Evolutionary conservation across 2,888 invertebrate genomes (phyloP), one percentile per base, ranked within the genome.

Genomic region (Autographa pulchrina): DNA sequence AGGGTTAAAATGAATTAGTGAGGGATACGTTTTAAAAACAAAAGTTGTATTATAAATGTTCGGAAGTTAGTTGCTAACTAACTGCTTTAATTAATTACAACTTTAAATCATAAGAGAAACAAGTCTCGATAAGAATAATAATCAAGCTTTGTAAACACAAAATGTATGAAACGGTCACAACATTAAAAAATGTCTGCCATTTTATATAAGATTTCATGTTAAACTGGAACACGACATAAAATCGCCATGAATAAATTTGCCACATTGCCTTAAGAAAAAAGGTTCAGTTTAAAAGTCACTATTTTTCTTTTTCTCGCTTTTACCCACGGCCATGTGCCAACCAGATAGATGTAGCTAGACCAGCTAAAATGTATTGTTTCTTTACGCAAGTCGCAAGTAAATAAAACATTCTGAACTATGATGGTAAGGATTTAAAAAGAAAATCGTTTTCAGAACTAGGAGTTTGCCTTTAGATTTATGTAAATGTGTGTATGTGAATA

Each of bases 241-340:
- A 80, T 83, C 76, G 73, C 82, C 80, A 86, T 89, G 87, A 90
- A 89, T 90, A 90, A 88, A 89, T 90, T 88, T 87, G 68, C 32
- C 20, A 65, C 35, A 69, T 68, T 63, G 63, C 56, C 64, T 48
- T 62, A 78, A 81, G 56, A 72, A 73, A 77, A 65, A 67, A 62
- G 41, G 65, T 69, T 76, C 62, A 69, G 70, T 88, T 86, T 81
- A 80, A 84, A 82, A 83, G 75, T 79, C 77, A 68, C 67, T 65
- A 80, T 80, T 77, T 86, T 87, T 82, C 82, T 78, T 83, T 86
- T 84, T 85, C 65, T 82, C 84, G 77, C 80, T 85, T 82, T 87
- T 86, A 83, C 85, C 78, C 81, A 80, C 68, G 80, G 80, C 79
- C 81, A 81, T 84, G 84, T 81, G 81, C 82, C 81, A 80, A 64